Base-by-base conservation (phyloP, 1,140 invertebrate species). In the Vanessa tameamea region DNA sequence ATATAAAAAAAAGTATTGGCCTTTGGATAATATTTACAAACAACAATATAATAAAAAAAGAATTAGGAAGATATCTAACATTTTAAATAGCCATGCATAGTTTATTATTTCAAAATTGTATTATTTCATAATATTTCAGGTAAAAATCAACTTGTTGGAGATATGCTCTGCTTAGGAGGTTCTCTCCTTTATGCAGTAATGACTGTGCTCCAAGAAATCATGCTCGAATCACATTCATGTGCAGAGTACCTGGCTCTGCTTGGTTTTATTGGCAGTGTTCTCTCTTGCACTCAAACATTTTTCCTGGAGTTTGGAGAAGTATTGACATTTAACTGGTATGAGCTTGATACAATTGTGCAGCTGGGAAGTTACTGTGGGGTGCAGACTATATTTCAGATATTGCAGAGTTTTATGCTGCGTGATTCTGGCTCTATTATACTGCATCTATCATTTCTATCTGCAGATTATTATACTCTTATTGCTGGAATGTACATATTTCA, bases 171-270 rank as follows among this genome's bases (percentile, higher is more conserved):
- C 83, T 92, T 98, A 5, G 94, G 94, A n/a, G 97, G 97, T 16
- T 96, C 97, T 1, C 93, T 96, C 13, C 92, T 98, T 0, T 97
- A 97, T 90, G 97, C 97, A 4, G 92, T 97, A 50, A 96, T 96
- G 13, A 97, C 97, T 81, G 96, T 98, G 0, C 94, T 96, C 3
- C 95, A 98, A 93, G 97, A 98, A 89, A 95, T 96, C 86, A 95
- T 96, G 61, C 95, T 98, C 15, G 97, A 97, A 88, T 96, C 95
- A 20, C 96, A 96, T 72, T 95, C 96, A 72, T 95, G 96, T 68
- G 94, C 96, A 50, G 97, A 98, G 87, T 98, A 97, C 87, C 93
- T 98, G n/a, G 97, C 96, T 20, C 95, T 97, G 93, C 94, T 98
- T 63, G 97, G 97, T 47, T 94, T 98, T 47, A 97, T 97, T 82